Evolutionary conservation across 2,888 invertebrate genomes (phyloP).

Genomic region (Hydrotaea cyrtoneurina): DNA sequence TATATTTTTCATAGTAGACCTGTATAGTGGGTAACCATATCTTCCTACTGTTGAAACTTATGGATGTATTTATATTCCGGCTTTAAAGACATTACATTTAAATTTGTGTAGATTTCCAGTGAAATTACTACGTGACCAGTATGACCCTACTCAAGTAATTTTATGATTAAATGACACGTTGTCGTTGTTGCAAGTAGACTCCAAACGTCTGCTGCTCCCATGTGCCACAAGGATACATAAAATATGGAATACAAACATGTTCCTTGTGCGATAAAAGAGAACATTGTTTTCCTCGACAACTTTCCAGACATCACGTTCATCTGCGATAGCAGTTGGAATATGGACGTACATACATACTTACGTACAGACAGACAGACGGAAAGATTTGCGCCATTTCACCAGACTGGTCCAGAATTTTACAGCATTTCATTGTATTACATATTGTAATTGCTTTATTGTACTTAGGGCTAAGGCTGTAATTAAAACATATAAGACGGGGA

Average conservation of each 20-base stretch:
- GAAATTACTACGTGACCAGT: constrained; percentile 7
- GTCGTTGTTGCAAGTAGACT: neutral
- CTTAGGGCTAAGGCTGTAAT: neutral
- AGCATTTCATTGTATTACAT: neutral
- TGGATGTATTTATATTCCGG: too few species aligned
- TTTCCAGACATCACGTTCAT: constrained; percentile 40
- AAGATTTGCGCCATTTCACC: constrained; percentile 12
- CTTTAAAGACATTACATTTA: neutral
- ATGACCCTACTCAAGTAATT: constrained; percentile 28
- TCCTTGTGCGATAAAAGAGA: neutral
- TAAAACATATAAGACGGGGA: neutral
- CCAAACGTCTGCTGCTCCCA: constrained; percentile 15
- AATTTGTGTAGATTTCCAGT: neutral
- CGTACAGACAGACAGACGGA: too few species aligned
- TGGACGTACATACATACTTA: constrained; percentile 3
- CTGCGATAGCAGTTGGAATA: constrained; percentile 15
- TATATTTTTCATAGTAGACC: too few species aligned
- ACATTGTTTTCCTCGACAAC: constrained; percentile 9
- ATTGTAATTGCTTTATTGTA: constrained; percentile 47
- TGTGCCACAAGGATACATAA: constrained; percentile 6
- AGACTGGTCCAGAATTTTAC: neutral
- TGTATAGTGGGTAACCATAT: too few species aligned
- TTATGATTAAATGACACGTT: constrained; percentile 21
- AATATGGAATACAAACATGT: constrained; percentile 24
- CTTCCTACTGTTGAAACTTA: too few species aligned